Evolutionary conservation across 2,113 vertebrate species (phyloP).

Genomic region (Pteruthius melanotis): DNA sequence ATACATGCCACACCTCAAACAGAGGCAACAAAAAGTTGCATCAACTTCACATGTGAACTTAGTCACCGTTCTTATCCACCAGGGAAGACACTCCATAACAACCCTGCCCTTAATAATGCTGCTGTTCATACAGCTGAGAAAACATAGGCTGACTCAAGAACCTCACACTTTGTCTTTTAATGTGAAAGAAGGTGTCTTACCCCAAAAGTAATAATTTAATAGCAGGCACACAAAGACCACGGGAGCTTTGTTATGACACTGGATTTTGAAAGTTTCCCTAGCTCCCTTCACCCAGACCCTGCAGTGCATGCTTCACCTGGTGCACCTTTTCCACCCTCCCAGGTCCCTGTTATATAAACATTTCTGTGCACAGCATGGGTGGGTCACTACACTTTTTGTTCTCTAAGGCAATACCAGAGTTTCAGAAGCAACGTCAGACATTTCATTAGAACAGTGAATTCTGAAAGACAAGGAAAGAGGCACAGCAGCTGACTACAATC

Average conservation of each 20-base stretch:
- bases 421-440: background rate
- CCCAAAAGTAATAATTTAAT: background rate
- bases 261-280: background rate
- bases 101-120: background rate
- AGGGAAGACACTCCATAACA: background rate
- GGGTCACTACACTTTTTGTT: background rate
- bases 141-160: background rate
- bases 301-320: background rate
- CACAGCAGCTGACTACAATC: background rate
- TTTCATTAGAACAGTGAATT: background rate
- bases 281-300: background rate
- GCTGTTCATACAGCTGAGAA: background rate
- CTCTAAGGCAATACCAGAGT: background rate
- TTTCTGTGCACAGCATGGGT: background rate
- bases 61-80: background rate
- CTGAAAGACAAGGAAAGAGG: background rate
- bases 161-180: background rate
- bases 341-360: background rate
- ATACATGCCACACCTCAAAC: background rate
- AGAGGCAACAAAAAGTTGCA: background rate
- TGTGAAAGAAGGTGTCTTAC: background rate
- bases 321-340: background rate
- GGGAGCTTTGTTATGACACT: background rate
- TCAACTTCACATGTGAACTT: background rate
- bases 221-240: background rate